Evolutionary conservation across 2,797 vertebrate genomes (phyloP).

Genomic region (Enteromius trimaculatus): DNA sequence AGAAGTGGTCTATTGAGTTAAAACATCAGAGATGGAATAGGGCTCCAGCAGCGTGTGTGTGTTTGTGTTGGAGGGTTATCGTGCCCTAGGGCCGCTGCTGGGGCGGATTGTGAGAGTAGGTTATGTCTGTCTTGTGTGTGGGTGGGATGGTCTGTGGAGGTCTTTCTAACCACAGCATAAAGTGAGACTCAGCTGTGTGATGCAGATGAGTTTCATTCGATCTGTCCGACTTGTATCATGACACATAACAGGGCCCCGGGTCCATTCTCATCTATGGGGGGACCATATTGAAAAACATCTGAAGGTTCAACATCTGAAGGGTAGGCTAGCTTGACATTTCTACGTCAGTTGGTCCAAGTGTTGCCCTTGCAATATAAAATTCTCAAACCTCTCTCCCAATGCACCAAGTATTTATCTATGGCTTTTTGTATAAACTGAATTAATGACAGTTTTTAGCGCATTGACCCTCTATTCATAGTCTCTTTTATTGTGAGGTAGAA

Average conservation of each 20-base stretch:
- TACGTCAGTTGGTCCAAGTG: neutral
- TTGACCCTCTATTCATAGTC: neutral
- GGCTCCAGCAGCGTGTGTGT: constrained; percentile 54
- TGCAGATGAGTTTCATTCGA: constrained; percentile 58
- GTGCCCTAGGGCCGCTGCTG: constrained; percentile 32
- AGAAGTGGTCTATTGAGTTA: constrained; percentile 75
- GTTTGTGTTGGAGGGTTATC: constrained; percentile 41
- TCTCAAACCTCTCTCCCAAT: neutral
- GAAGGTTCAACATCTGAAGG: neutral
- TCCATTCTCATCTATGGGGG: neutral
- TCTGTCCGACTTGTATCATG: constrained; percentile 35
- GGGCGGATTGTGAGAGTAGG: constrained; percentile 18
- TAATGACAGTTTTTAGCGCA: neutral
- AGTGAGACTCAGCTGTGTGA: constrained; percentile 61
- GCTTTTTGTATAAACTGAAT: neutral
- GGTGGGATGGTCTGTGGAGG: neutral
- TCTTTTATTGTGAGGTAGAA: constrained; percentile 20
- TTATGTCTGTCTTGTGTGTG: constrained; percentile 18
- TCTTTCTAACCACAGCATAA: constrained; percentile 42
- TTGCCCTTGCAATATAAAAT: neutral
- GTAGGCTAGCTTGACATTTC: constrained; percentile 9
- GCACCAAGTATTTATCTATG: neutral
- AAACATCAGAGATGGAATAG: constrained; percentile 70
- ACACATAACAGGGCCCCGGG: neutral
- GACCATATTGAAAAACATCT: neutral